Evolutionary conservation across 2,113 vertebrate genomes (phyloP), one percentile per base, ranked within the genome.

Genomic region (Chionomys nivalis): DNA sequence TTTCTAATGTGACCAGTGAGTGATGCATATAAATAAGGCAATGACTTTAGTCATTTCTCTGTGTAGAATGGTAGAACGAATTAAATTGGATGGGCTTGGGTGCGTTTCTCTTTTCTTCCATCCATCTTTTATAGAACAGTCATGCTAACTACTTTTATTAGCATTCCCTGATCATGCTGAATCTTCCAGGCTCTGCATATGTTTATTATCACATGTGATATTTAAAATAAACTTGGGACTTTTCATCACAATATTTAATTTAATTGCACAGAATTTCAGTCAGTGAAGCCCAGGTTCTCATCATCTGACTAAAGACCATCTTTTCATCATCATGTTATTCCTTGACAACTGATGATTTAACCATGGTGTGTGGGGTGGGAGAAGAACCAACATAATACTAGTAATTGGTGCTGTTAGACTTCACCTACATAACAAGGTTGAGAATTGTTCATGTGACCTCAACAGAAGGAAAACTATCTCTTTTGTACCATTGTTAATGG

Each of bases 1-100:
- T 98, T 94, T 93, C 39, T 90, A 76, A 61, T 91, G 36, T 95
- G 88, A 93, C 73, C 96, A 77, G 39, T 55, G 90, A 73, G 93
- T 89, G 63, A 81, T 94, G 12, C 47, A 52, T 90, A 36, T 89
- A 93, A 94, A 75, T 66, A 86, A 87, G 73, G 47, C 88, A 95
- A 2, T 92, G 36, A 33, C 88, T 96, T 93, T 97, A 93, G 91
- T 90, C 88, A 77, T 89, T 94, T 87, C 44, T 73, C 47, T 93
- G 14, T 83, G 77, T 77, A 89, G 70, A 89, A 88, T 31, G 52
- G 52, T 75, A 73, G 31, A 93, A 52, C 58, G 94, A 86, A 91
- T 89, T 91, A 63, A 65, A 86, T 86, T 86, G 1, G 49, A 31
- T 24, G 94, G 94, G 26, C 33, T 91, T 86, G 66, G 23, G 42